Conservation (phyloP, 2,113 vertebrate genomes). For the Lathamus discolor region DNA sequence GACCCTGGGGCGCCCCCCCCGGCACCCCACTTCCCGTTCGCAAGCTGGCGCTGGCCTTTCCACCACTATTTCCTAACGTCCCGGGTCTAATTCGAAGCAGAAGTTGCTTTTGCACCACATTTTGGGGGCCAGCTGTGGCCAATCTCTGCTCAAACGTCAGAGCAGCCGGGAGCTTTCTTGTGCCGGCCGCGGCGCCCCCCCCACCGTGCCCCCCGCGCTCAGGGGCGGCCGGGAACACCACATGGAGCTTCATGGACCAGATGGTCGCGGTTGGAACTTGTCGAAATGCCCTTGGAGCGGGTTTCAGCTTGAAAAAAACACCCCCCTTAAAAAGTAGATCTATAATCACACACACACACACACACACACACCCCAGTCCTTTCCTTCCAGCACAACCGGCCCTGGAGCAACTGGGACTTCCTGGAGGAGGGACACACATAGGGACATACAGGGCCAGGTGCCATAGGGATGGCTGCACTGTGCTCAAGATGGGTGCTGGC, state of each 20-base stretch:
- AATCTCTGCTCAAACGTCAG: slow-evolving; percentile 65
- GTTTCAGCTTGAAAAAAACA: background rate
- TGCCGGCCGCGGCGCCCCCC: background rate
- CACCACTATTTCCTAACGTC: slow-evolving; percentile 56
- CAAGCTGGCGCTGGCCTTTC: slow-evolving; percentile 21
- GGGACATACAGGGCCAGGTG: slow-evolving; percentile 61
- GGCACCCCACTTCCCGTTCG: background rate
- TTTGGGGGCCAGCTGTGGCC: slow-evolving; percentile 69
- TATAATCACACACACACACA: background rate
- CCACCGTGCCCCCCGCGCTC: background rate
- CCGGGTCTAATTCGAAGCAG: slow-evolving; percentile 64
- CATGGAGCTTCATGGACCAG: slow-evolving; percentile 67
- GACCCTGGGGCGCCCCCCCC: background rate
- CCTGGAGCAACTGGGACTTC: slow-evolving; percentile 14
- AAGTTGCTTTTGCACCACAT: slow-evolving; percentile 67
- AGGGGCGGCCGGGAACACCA: slow-evolving; percentile 51
- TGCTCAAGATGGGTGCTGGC: background rate
- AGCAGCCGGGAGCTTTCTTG: slow-evolving; percentile 69
- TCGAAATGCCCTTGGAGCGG: slow-evolving; percentile 59
- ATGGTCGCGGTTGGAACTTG: slow-evolving; percentile 61
- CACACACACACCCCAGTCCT: background rate
- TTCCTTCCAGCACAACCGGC: background rate
- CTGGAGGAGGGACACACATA: background rate
- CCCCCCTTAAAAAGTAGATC: background rate
- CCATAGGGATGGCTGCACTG: background rate